Evolutionary conservation across 2,113 vertebrate species (phyloP).

Genomic region (Sylvietta virens): DNA sequence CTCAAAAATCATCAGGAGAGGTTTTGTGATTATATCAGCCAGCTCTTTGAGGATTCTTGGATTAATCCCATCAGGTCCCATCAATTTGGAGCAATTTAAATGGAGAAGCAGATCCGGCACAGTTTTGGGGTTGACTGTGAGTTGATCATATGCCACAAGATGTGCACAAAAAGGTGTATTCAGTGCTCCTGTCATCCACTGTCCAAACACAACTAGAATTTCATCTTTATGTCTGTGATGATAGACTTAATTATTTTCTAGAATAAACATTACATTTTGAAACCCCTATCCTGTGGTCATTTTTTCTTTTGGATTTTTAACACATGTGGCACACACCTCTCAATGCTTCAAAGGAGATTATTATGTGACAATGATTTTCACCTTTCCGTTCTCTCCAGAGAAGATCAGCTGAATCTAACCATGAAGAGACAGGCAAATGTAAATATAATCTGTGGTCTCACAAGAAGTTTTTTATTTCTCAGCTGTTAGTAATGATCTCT

Average conservation of each 20-base stretch:
- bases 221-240: neutral
- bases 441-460: neutral
- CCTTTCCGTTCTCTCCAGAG: neutral
- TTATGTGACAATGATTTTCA: neutral
- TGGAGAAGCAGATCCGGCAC: neutral
- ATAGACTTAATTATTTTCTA: neutral
- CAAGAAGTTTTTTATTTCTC: neutral
- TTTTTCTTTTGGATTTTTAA: neutral
- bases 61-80: neutral
- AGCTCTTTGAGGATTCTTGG: neutral
- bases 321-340: rapidly evolving
- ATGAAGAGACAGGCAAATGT: neutral
- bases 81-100: neutral
- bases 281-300: neutral
- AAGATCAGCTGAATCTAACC: neutral
- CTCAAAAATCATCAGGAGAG: neutral
- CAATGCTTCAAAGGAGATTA: neutral
- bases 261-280: neutral
- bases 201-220: neutral
- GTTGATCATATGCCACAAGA: neutral
- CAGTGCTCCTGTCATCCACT: neutral
- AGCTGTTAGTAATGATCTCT: neutral
- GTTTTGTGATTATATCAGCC: neutral
- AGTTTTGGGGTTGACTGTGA: neutral
- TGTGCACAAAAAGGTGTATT: neutral